Evolutionary conservation across 2,113 vertebrate species (phyloP).

Genomic region (Porphyrio hochstetteri): DNA sequence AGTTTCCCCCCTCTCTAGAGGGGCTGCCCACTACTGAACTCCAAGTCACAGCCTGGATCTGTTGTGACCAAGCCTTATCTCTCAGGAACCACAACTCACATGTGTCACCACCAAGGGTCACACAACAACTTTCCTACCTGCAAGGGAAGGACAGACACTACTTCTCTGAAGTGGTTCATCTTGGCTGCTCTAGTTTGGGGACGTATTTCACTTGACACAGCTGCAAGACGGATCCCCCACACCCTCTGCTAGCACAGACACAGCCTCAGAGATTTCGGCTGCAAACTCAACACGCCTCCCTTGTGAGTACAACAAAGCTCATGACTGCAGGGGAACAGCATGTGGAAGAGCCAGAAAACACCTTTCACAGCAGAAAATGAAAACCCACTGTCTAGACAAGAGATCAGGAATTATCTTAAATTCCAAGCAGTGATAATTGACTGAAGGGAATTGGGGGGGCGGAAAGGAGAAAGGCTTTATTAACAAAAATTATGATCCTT

Average conservation of each 20-base stretch:
- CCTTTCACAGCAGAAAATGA: background rate
- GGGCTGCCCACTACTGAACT: background rate
- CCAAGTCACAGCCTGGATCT: background rate
- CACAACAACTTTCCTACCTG: background rate
- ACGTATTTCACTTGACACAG: background rate
- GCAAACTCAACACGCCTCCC: background rate
- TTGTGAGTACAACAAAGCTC: background rate
- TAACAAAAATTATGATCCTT: background rate
- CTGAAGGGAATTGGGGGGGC: background rate
- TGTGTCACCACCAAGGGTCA: background rate
- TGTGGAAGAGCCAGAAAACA: background rate
- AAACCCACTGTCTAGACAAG: slow-evolving; percentile 28
- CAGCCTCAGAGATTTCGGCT: background rate
- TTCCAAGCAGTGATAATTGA: slow-evolving; percentile 16
- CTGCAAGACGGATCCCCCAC: fast-evolving
- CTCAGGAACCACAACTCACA: background rate
- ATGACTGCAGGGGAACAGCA: background rate
- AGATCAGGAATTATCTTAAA: slow-evolving; percentile 22
- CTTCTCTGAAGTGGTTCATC: background rate
- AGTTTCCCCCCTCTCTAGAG: background rate
- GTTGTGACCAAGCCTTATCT: background rate
- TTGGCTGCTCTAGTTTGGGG: background rate
- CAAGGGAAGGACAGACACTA: background rate
- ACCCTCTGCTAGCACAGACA: background rate
- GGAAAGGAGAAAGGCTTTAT: background rate